Percentiles rank a stretch among this genome's conserved stretches.
phyloP scores from a whole-genome alignment of 2,113 vertebrate species.

The Coregonus clupeaformis region DNA sequence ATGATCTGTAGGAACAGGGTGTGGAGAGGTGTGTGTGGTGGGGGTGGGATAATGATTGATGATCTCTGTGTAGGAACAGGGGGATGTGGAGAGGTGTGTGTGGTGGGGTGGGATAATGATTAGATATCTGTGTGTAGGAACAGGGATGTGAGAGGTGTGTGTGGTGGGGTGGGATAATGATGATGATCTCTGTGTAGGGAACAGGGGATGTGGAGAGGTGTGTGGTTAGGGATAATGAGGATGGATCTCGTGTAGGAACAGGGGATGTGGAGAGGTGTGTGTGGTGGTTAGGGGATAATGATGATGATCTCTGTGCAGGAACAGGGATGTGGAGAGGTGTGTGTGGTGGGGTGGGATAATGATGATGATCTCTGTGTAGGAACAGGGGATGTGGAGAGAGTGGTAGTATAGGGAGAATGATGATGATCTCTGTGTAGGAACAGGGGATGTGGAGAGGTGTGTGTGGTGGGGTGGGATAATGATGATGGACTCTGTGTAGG shows the following conservation, averaged over 20 bases:
- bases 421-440: neutral
- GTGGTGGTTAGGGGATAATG: too few relatives aligned
- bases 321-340: slow-evolving; percentile 53
- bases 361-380: neutral
- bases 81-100: slow-evolving; percentile 52
- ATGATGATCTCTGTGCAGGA: neutral
- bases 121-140: neutral
- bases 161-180: too few relatives aligned
- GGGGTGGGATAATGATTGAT: too few relatives aligned
- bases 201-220: slow-evolving; percentile 60
- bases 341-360: neutral
- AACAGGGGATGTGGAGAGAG: too few relatives aligned
- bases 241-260: neutral
- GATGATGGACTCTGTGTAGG: neutral
- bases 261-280: neutral
- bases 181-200: neutral
- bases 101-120: neutral
- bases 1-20: neutral
- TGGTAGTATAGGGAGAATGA: too few relatives aligned
- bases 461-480: neutral
- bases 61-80: slow-evolving; percentile 16
- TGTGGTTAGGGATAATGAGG: neutral
- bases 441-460: slow-evolving; percentile 61
- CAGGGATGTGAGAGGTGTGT: neutral
- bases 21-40: neutral